These are phyloP conservation scores for Gobius niger DNA, from an alignment of 2,113 vertebrate genomes.

Conservation along the genomic window DNA sequence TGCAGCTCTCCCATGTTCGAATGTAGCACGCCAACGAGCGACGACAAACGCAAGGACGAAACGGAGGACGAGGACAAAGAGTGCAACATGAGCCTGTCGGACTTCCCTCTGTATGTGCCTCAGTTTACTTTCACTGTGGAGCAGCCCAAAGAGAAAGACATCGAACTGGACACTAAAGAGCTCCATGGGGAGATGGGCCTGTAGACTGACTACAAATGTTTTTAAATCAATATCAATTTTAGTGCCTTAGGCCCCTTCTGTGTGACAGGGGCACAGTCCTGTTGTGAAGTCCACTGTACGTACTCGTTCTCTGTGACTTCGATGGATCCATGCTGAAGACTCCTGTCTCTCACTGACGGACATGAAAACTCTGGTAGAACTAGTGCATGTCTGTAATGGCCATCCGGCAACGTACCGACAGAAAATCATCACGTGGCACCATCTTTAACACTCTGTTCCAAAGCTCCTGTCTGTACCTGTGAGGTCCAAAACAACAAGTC, in stretches of 20 bases:
- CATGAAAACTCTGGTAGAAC: slow-evolving; percentile 6
- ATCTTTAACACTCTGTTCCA: slow-evolving; percentile 1
- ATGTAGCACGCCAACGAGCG: slow-evolving; percentile 77
- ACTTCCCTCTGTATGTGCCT: slow-evolving; percentile 80
- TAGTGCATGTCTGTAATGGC: slow-evolving; percentile 13
- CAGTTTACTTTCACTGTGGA: slow-evolving; percentile 80
- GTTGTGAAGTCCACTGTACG: slow-evolving; percentile 34
- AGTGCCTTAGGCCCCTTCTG: slow-evolving; percentile 69
- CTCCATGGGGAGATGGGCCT: slow-evolving; percentile 63
- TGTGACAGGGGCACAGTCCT: slow-evolving; percentile 35
- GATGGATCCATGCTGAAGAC: slow-evolving; percentile 28
- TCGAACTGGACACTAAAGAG: slow-evolving; percentile 79
- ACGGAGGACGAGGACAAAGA: slow-evolving; percentile 85
- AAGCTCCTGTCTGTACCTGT: not conserved
- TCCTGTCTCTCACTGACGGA: slow-evolving; percentile 8
- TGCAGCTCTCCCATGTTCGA: slow-evolving; percentile 81
- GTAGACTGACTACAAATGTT: slow-evolving; percentile 36
- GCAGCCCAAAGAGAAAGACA: slow-evolving; percentile 86
- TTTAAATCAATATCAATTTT: slow-evolving; percentile 36
- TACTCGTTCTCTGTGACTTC: slow-evolving; percentile 55
- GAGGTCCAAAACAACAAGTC: not conserved
- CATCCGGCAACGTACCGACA: slow-evolving; percentile 1
- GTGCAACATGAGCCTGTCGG: slow-evolving; percentile 84
- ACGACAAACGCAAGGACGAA: slow-evolving; percentile 73
- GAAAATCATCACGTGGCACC: not conserved